These are phyloP conservation scores for Phycodurus eques DNA, from an alignment of 2,113 vertebrate genomes.

Conservation along the genomic window DNA sequence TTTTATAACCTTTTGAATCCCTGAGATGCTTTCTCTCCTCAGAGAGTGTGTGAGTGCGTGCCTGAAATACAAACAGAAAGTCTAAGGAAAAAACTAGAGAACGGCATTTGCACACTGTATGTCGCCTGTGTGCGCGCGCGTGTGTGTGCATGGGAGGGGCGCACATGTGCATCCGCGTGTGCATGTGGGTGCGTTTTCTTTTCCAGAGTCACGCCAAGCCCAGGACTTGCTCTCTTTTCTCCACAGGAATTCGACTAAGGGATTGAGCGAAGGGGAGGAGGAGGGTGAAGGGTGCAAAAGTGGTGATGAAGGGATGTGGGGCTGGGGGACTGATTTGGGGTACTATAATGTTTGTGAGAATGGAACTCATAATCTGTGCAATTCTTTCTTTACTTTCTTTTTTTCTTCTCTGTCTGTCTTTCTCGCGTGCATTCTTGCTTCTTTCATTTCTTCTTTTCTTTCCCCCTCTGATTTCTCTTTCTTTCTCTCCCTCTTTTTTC, in stretches of 20 bases:
- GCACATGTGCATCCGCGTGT: constrained; percentile 21
- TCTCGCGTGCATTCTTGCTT: constrained; percentile 52
- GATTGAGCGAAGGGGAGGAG: constrained; percentile 43
- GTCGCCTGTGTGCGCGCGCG: constrained; percentile 30
- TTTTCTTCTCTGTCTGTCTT: constrained; percentile 29
- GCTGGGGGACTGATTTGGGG: constrained; percentile 46
- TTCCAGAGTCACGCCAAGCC: constrained; percentile 65
- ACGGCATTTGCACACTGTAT: constrained; percentile 41
- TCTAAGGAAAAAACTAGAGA: constrained; percentile 34
- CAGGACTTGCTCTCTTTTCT: constrained; percentile 71
- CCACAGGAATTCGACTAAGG: constrained; percentile 69
- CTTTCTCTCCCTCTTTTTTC: constrained; percentile 84
- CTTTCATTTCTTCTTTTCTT: constrained; percentile 61
- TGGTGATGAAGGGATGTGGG: constrained; percentile 26
- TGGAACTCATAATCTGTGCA: constrained; percentile 67
- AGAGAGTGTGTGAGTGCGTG: constrained; percentile 42
- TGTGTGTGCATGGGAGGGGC: constrained; percentile 5
- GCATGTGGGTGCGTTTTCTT: constrained; percentile 59
- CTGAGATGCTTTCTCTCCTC: constrained; percentile 50
- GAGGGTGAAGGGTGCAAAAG: neutral
- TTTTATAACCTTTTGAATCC: constrained; percentile 33
- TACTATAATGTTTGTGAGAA: constrained; percentile 60
- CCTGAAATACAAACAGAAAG: constrained; percentile 22
- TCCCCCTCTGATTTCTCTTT: constrained; percentile 84
- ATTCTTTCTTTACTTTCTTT: constrained; percentile 26